Percentiles rank a stretch among this genome's conserved stretches.
Conservation (phyloP, 1,140 invertebrate species). For the Penaeus indicus region DNA sequence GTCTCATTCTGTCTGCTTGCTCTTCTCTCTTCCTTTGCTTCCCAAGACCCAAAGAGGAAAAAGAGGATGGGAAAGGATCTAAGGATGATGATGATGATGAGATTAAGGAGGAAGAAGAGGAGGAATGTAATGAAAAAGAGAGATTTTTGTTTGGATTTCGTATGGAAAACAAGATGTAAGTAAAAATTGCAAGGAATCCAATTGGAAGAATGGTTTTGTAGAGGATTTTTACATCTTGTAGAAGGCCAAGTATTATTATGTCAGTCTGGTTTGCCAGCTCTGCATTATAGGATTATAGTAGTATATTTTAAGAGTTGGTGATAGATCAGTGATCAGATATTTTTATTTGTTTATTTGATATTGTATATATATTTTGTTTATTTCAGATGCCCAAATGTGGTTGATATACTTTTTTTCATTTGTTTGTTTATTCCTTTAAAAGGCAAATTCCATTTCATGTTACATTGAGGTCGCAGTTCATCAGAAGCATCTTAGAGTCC, state of each 20-base stretch:
- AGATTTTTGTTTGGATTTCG: constrained; percentile 42
- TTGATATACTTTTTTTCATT: no score
- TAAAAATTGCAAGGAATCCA: constrained; percentile 21
- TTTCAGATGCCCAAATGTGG: no score
- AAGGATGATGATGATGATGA: constrained; percentile 72
- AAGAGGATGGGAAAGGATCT: constrained; percentile 65
- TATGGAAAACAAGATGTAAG: constrained; percentile 54
- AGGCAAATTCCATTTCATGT: no score
- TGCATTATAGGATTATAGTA: no score
- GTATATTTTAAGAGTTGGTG: no score
- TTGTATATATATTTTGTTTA: not conserved
- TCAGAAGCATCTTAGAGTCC: no score
- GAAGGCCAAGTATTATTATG: constrained; percentile 16
- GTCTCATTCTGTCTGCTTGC: constrained; percentile 31
- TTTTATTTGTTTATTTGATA: not conserved
- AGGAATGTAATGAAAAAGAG: constrained; percentile 66
- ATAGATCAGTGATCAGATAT: not conserved
- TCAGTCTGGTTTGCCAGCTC: not conserved
- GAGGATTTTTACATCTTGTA: constrained; percentile 10
- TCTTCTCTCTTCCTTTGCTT: constrained; percentile 47
- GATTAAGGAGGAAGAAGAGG: constrained; percentile 69
- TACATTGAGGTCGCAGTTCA: no score
- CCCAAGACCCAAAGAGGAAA: constrained; percentile 62
- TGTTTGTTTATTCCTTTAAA: no score
- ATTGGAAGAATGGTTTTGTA: constrained; percentile 11